Base-by-base conservation (phyloP, 1,140 invertebrate genomes). In the Ostrea denselamellosa region DNA sequence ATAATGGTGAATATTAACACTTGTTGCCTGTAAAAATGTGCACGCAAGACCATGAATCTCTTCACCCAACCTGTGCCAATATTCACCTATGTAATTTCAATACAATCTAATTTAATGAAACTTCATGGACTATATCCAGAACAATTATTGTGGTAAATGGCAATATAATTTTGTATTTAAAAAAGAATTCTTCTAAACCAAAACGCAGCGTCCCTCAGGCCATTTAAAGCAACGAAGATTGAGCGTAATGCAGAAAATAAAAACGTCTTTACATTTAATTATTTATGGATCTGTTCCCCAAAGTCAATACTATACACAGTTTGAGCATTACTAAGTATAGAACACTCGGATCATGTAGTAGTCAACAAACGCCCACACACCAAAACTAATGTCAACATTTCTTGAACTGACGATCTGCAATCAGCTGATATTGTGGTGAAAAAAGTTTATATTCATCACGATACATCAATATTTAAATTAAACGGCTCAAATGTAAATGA, bases 231-330 rank as follows among this genome's bases (percentile, higher is more conserved):
- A 77, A 25, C 28, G 12, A 10, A 34, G 28, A 9, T 77, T 25
- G 12, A 14, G 68, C 12, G 14, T n/a, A 77, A 77, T 77, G 12
- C 28, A 34, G 28, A 77, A 25, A 28, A 62, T 62, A 77, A 71
- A 77, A 34, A 34, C 14, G 28, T 77, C 22, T 77, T 77, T 22
- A 17, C 68, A 77, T 77, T 77, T 77, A 77, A 77, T 77, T 77
- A 77, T 77, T 77, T 25, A 77, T 77, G 68, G 68, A 28, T 77
- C 25, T 77, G 68, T 77, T 77, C 68, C 68, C 68, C 9, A 28
- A 77, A 77, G 68, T 77, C 68, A 77, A 77, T 77, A 77, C 12
- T 77, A 8, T 34, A 8, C 28, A 25, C 68, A 77, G 28, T 77
- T 77, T 77, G 68, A 77, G 25, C 68, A 77, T 22, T 25, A 28